Evolutionary conservation across 2,797 vertebrate genomes (phyloP).

Genomic region (Crenuchus spilurus): DNA sequence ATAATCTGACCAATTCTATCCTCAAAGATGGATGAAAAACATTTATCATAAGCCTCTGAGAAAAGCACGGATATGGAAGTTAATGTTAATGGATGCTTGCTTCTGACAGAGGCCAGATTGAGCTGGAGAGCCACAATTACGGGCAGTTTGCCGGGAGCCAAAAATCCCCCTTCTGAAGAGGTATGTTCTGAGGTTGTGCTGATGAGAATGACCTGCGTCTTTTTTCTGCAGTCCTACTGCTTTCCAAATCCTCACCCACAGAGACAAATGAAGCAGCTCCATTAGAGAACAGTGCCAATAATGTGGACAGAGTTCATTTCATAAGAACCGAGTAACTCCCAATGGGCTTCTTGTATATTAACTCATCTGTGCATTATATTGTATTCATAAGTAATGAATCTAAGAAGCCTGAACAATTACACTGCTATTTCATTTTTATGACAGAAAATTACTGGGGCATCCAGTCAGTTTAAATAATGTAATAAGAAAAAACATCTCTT

Average conservation of each 20-base stretch:
- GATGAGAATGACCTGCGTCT: slow-evolving; percentile 35
- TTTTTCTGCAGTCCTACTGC: slow-evolving; percentile 20
- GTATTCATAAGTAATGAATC: not conserved
- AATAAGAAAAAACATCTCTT: not conserved
- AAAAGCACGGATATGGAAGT: slow-evolving; percentile 21
- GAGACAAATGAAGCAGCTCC: slow-evolving; percentile 15
- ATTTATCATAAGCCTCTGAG: not conserved
- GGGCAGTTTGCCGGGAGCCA: slow-evolving; percentile 31
- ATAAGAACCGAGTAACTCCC: slow-evolving; percentile 23
- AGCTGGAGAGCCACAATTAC: slow-evolving; percentile 32
- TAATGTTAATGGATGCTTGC: slow-evolving; percentile 27
- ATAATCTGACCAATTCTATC: slow-evolving; percentile 26
- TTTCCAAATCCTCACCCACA: slow-evolving; percentile 27
- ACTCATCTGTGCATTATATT: slow-evolving; percentile 16
- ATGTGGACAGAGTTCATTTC: slow-evolving; percentile 33
- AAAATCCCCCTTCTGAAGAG: slow-evolving; percentile 26
- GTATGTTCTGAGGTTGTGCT: slow-evolving; percentile 7
- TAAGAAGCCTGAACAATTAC: not conserved
- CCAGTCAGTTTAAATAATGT: not conserved
- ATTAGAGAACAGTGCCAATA: slow-evolving; percentile 17
- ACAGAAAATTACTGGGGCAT: not conserved
- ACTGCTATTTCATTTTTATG: slow-evolving; percentile 23
- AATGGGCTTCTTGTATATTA: slow-evolving; percentile 5
- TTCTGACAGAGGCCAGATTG: slow-evolving; percentile 23
- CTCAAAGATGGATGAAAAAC: slow-evolving; percentile 23